phyloP scores from a whole-genome alignment of 23 tunicate species.

The Ascidia mentula region DNA sequence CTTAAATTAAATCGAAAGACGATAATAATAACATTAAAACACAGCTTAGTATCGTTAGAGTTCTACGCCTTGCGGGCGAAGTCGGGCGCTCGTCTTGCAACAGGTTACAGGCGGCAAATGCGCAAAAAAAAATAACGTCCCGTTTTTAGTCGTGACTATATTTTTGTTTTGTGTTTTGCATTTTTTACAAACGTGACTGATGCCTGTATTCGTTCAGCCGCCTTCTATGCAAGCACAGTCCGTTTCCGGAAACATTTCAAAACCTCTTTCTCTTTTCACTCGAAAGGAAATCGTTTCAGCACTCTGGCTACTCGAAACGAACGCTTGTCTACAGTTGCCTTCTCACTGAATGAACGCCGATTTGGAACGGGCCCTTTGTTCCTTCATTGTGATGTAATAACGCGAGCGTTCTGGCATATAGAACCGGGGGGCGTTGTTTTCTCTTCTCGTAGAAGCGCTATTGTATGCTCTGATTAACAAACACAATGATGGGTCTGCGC shows the following conservation, averaged over 20 bases:
- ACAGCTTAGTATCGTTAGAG: constrained; percentile 6
- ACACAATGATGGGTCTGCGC: neutral
- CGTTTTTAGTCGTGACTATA: constrained; percentile 7
- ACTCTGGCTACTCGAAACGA: constrained; percentile 6
- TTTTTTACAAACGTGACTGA: neutral
- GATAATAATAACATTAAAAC: constrained; percentile 5
- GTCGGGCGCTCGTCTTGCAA: neutral
- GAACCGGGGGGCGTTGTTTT: constrained; percentile 9
- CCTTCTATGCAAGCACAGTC: neutral
- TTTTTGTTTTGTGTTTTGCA: constrained; percentile 11
- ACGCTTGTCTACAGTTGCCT: constrained; percentile 8
- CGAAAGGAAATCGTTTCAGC: constrained; percentile 7
- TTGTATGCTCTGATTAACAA: constrained; percentile 10
- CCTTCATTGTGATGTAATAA: constrained; percentile 7
- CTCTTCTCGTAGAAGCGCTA: neutral
- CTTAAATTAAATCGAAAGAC: constrained; percentile 11
- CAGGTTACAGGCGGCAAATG: neutral
- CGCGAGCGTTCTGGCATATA: constrained; percentile 4
- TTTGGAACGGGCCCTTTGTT: constrained; percentile 1
- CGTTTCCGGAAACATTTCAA: constrained; percentile 10
- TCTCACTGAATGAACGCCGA: constrained; percentile 5
- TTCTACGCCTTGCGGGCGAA: constrained; percentile 6
- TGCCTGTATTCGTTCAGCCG: neutral
- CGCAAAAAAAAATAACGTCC: neutral
- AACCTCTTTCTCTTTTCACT: constrained; percentile 8